Evolutionary conservation across 2,888 invertebrate genomes (phyloP).

Genomic region (Sphinx pinastri): DNA sequence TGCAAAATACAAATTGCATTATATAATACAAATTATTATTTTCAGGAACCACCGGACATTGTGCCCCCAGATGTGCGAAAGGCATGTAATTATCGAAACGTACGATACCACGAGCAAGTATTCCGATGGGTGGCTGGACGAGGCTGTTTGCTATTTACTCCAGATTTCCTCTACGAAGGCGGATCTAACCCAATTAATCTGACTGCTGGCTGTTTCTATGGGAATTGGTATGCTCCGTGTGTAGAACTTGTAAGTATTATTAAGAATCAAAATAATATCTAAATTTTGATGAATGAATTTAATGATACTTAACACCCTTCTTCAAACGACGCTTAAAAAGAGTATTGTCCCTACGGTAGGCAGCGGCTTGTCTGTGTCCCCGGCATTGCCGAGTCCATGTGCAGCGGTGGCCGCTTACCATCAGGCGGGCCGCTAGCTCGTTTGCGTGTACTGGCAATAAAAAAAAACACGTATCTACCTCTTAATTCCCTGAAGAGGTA

Average conservation of each 20-base stretch:
- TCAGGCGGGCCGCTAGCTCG: too few species aligned
- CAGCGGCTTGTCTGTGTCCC: too few species aligned
- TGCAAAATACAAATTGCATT: too few species aligned
- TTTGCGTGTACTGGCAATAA: too few species aligned
- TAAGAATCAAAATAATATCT: not conserved
- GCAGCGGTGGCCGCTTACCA: too few species aligned
- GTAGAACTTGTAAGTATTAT: slow-evolving; percentile 69
- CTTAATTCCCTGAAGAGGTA: too few species aligned
- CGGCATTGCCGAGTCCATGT: too few species aligned
- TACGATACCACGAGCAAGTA: slow-evolving; percentile 69
- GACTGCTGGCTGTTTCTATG: slow-evolving; percentile 65
- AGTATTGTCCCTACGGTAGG: too few species aligned
- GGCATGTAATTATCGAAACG: slow-evolving; percentile 71
- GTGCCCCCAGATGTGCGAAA: slow-evolving; percentile 55
- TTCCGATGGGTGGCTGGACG: slow-evolving; percentile 76
- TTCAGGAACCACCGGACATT: slow-evolving; percentile 63
- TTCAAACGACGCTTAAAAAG: too few species aligned
- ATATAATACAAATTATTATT: slow-evolving; percentile 18
- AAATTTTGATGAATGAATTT: not conserved
- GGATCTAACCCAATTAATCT: slow-evolving; percentile 66
- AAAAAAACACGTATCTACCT: too few species aligned
- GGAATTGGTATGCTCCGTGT: slow-evolving; percentile 67
- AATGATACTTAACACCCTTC: not conserved
- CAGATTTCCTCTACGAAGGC: slow-evolving; percentile 64
- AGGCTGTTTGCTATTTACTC: slow-evolving; percentile 73